These are phyloP conservation scores for Papilio polytes DNA, from an alignment of 1,140 invertebrate genomes.

Conservation along the genomic window DNA sequence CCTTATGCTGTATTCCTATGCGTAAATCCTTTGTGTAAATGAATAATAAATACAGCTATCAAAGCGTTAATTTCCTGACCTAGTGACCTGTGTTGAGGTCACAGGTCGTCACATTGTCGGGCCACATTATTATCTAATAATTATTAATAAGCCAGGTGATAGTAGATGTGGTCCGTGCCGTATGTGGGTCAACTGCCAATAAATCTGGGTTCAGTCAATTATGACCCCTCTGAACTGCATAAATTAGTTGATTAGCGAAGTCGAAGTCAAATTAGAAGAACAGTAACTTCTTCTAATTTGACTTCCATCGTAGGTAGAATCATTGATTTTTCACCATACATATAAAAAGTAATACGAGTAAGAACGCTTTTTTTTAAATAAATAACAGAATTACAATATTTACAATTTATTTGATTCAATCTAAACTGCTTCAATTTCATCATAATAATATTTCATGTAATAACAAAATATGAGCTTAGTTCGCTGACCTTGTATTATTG, in stretches of 20 bases:
- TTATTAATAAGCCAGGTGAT: slow-evolving; percentile 17
- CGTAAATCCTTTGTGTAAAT: background rate
- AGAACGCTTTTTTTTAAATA: background rate
- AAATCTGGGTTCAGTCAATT: slow-evolving; percentile 15
- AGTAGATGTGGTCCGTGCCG: background rate
- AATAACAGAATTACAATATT: background rate
- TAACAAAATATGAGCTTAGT: background rate
- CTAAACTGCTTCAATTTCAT: too few species aligned
- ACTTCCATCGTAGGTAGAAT: background rate
- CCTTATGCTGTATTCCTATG: background rate
- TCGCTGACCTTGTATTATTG: slow-evolving; percentile 17
- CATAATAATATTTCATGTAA: too few species aligned
- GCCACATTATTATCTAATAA: background rate
- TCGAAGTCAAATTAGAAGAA: too few species aligned
- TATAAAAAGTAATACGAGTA: background rate
- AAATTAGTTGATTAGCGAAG: background rate
- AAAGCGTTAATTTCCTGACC: background rate
- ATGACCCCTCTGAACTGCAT: background rate
- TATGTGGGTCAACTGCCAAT: slow-evolving; percentile 12
- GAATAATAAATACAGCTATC: background rate
- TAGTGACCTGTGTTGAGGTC: background rate
- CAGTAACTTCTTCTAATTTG: too few species aligned
- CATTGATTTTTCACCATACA: background rate
- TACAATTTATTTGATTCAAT: background rate
- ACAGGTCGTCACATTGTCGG: background rate